Conservation (phyloP, 2,113 vertebrate species). For the Aegotheles bennettii region DNA sequence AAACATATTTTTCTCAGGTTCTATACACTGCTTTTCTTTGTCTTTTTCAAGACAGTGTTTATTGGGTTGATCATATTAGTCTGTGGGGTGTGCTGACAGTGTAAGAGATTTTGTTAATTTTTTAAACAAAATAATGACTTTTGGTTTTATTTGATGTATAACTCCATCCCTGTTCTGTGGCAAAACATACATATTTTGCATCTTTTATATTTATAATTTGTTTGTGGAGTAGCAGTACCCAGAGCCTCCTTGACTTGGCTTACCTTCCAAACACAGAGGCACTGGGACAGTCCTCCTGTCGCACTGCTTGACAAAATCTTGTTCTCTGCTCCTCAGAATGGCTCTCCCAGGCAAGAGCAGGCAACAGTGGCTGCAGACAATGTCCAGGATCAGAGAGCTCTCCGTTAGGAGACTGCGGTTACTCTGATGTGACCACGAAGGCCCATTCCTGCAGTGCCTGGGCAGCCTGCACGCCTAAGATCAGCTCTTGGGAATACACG, state of each 20-base stretch:
- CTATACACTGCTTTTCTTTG: neutral
- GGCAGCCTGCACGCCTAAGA: neutral
- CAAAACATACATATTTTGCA: neutral
- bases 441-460: neutral
- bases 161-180: neutral
- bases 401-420: neutral
- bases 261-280: accelerated
- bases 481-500: neutral
- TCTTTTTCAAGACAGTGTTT: neutral
- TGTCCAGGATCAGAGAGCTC: neutral
- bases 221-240: neutral
- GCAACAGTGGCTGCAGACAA: accelerated
- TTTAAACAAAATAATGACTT: neutral
- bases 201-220: neutral
- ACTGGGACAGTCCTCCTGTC: neutral
- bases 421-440: neutral
- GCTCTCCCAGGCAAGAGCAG: neutral
- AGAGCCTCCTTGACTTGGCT: neutral
- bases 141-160: neutral
- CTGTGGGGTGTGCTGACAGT: neutral
- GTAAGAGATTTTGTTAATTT: neutral
- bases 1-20: neutral
- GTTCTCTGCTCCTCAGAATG: neutral
- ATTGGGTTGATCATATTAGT: neutral
- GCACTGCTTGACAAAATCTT: neutral